Percentiles rank a stretch among this genome's conserved stretches.
Evolutionary conservation across 2,113 vertebrate species (phyloP).

Genomic region (Nannospalax galili): DNA sequence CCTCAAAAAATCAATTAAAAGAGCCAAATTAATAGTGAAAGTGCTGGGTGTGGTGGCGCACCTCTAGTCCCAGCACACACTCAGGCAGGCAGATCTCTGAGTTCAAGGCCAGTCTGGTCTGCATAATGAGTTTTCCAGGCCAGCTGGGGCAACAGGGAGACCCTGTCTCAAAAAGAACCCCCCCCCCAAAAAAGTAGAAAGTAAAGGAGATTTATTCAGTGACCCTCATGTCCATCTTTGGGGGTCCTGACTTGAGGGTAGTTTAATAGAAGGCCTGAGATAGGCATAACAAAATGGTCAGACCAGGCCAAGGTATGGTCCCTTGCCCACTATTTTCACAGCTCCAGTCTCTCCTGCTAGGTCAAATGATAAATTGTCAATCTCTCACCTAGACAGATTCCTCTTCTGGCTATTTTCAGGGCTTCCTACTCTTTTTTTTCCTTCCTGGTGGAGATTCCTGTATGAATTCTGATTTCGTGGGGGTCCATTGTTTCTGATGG

Average conservation of each 20-base stretch:
- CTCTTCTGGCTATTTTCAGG: not conserved
- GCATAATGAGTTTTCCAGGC: no score
- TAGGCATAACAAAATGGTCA: not conserved
- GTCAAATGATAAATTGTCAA: not conserved
- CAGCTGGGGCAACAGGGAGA: no score
- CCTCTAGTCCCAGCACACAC: no score
- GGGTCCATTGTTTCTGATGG: not conserved
- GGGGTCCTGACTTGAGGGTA: not conserved
- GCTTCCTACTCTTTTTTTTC: not conserved
- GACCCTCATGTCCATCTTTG: not conserved
- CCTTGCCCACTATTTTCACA: no score
- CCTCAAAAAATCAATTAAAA: not conserved
- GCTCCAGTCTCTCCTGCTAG: not conserved
- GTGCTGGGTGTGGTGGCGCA: no score
- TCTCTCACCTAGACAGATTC: not conserved
- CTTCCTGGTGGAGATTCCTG: not conserved
- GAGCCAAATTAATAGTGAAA: not conserved
- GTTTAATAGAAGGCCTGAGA: not conserved
- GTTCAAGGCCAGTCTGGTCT: no score
- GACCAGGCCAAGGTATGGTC: not conserved
- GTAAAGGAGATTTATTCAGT: not conserved
- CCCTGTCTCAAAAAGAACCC: no score
- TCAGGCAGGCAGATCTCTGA: no score
- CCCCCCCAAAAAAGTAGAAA: no score
- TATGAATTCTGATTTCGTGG: not conserved